phyloP scores from a whole-genome alignment of 1,140 invertebrate species.

The Bombus confusus region DNA sequence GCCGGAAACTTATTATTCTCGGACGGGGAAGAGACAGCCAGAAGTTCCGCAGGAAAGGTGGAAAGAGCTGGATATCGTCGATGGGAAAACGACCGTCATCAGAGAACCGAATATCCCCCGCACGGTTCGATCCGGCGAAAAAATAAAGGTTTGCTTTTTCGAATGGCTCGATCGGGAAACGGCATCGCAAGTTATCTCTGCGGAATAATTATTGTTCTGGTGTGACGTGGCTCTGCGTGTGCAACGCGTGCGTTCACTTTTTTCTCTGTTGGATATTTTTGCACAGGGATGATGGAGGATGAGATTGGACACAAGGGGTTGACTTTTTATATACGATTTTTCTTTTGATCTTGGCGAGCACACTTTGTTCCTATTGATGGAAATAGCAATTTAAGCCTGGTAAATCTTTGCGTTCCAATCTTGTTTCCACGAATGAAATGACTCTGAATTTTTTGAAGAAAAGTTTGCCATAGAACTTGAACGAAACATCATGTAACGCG shows the following conservation, averaged over 20 bases:
- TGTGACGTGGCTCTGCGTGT: too few relatives aligned
- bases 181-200: conserved; percentile 1
- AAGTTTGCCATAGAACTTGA: too few relatives aligned
- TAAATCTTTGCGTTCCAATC: background rate
- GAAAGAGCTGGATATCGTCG: conserved; percentile 14
- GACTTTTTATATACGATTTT: background rate
- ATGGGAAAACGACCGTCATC: conserved; percentile 6
- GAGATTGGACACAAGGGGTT: background rate
- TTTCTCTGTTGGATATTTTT: background rate
- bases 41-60: conserved; percentile 26
- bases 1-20: conserved; percentile 78
- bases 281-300: background rate
- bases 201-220: conserved; percentile 29
- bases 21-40: conserved; percentile 28
- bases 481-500: too few relatives aligned
- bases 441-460: background rate
- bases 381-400: background rate
- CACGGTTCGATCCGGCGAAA: background rate
- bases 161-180: background rate
- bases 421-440: background rate
- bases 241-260: background rate
- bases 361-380: background rate
- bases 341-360: background rate
- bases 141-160: conserved; percentile 7
- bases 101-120: background rate